Conservation (phyloP, 23 tunicate species). For the Phallusia fumigata region DNA sequence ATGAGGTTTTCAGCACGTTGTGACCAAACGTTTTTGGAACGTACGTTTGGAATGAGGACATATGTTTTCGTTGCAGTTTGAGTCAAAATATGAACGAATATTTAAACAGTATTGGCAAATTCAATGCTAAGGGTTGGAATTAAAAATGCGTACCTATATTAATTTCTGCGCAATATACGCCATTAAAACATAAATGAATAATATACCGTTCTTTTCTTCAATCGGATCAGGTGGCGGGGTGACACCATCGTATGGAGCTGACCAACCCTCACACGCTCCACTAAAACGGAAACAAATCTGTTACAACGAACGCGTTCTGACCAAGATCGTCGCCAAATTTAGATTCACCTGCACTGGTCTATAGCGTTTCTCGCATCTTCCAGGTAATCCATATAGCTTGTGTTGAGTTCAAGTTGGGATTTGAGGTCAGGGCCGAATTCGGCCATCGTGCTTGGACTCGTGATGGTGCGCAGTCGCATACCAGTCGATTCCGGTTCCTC, state of each 20-base stretch:
- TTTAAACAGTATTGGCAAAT: too few relatives aligned
- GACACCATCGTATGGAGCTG: conserved; percentile 69
- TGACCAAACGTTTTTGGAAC: too few relatives aligned
- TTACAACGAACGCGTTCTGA: neutral
- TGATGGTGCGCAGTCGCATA: conserved; percentile 41
- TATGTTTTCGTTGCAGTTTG: too few relatives aligned
- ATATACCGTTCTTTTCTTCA: neutral
- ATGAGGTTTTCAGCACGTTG: too few relatives aligned
- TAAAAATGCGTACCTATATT: too few relatives aligned
- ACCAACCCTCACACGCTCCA: conserved; percentile 73
- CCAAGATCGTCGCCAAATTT: neutral
- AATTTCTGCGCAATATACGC: too few relatives aligned
- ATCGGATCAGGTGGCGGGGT: neutral
- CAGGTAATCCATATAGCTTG: conserved; percentile 93
- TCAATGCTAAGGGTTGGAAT: too few relatives aligned
- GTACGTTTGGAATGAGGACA: too few relatives aligned
- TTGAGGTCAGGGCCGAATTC: conserved; percentile 86
- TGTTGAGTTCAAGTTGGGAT: conserved; percentile 67
- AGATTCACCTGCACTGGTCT: conserved; percentile 52
- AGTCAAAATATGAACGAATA: too few relatives aligned
- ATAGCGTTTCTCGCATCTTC: conserved; percentile 73
- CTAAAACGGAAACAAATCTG: conserved; percentile 13
- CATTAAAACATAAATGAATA: neutral
- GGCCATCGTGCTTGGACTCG: conserved; percentile 79
- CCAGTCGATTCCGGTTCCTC: conserved; percentile 1